Conservation (phyloP, 2,113 vertebrate species). For the Cyrtonyx montezumae region DNA sequence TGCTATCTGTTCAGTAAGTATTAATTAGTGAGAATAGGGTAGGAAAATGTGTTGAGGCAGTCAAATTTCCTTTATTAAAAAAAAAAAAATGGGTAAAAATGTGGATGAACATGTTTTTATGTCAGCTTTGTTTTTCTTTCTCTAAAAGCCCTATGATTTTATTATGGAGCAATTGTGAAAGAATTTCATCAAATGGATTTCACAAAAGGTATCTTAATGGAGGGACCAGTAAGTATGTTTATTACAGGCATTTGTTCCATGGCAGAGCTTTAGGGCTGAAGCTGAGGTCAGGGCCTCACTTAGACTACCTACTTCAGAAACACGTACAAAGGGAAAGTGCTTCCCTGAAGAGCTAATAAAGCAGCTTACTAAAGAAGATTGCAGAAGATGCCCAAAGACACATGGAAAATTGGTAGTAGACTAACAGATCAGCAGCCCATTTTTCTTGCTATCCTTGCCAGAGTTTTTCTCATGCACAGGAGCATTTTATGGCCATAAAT, state of each 20-base stretch:
- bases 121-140: neutral
- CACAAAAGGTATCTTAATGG: neutral
- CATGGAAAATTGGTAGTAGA: neutral
- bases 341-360: neutral
- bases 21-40: neutral
- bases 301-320: neutral
- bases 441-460: neutral
- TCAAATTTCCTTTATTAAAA: neutral
- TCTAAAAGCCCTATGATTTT: neutral
- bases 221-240: neutral
- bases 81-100: neutral
- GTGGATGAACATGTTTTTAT: neutral
- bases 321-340: neutral
- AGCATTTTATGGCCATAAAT: neutral
- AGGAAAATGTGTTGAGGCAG: neutral
- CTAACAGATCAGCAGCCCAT: neutral
- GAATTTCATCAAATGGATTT: neutral
- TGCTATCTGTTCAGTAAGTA: neutral
- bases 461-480: neutral
- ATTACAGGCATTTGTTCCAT: neutral
- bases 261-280: neutral
- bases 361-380: neutral
- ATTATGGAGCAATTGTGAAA: neutral
- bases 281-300: neutral
- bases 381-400: neutral